Percentiles rank a stretch among this genome's conserved stretches.
Evolutionary conservation across 2,113 vertebrate genomes (phyloP).

Genomic region (Nycticorax nycticorax): DNA sequence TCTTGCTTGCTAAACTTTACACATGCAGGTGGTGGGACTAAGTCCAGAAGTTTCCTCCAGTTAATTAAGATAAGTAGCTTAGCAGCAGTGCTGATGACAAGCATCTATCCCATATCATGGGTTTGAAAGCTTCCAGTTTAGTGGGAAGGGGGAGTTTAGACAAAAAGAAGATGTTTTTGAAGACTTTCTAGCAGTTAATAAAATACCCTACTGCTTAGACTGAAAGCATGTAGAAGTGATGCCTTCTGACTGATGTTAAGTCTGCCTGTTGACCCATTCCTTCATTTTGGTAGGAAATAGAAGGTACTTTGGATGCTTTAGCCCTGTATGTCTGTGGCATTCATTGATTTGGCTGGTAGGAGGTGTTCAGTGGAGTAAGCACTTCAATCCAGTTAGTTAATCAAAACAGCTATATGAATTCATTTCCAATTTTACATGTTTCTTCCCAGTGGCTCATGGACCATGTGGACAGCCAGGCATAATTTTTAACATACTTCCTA

Average conservation of each 20-base stretch:
- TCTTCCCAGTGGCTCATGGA: background rate
- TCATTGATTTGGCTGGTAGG: background rate
- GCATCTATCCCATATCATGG: background rate
- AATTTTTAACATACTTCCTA: background rate
- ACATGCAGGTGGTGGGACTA: background rate
- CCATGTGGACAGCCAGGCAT: background rate
- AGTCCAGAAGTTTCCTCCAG: background rate
- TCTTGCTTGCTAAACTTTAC: background rate
- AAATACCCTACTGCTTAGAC: background rate
- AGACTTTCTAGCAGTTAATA: background rate
- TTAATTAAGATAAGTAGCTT: background rate
- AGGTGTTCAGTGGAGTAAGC: background rate
- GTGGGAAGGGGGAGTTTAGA: background rate
- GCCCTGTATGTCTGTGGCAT: background rate
- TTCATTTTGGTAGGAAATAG: background rate
- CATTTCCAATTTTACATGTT: background rate
- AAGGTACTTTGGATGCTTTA: background rate
- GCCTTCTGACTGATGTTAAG: background rate
- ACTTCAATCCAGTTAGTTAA: background rate
- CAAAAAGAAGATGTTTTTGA: background rate
- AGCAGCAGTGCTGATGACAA: background rate
- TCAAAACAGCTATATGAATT: background rate
- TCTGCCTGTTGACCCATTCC: background rate
- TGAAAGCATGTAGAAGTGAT: background rate
- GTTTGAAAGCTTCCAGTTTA: background rate